Evolutionary conservation across 64 coral and sea anemone species (phyloP).

Genomic region (Anthopleura sola): DNA sequence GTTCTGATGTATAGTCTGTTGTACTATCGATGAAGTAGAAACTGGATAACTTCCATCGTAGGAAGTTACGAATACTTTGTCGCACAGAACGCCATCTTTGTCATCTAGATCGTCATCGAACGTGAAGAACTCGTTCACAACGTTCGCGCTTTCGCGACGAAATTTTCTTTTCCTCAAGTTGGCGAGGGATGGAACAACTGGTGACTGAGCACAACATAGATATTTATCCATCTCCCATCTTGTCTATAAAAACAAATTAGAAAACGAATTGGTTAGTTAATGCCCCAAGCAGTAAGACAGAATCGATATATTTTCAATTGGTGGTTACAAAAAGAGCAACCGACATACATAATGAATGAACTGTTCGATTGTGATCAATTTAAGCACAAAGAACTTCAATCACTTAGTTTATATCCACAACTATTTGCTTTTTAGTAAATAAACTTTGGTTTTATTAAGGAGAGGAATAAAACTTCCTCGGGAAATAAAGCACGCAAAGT

Average conservation of each 20-base stretch:
- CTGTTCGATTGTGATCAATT: not conserved
- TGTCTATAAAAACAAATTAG: constrained; percentile 33
- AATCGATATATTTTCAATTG: not conserved
- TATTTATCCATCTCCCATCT: constrained; percentile 96
- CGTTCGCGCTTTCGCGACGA: constrained; percentile 95
- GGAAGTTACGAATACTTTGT: constrained; percentile 19
- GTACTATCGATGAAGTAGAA: not conserved
- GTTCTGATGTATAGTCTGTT: constrained; percentile 12
- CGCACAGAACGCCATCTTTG: constrained; percentile 34
- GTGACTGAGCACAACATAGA: constrained; percentile 66
- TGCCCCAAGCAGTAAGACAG: not conserved
- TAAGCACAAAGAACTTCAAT: not conserved
- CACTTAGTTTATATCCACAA: not conserved
- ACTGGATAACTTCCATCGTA: not conserved
- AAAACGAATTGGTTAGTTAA: not conserved
- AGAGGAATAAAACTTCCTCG: not conserved
- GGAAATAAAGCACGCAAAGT: not conserved
- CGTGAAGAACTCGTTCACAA: constrained; percentile 94
- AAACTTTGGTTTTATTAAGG: not conserved
- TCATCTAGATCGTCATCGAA: constrained; percentile 76
- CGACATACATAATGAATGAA: not conserved
- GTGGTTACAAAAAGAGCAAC: not conserved
- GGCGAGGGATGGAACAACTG: constrained; percentile 56
- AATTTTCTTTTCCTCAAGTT: constrained; percentile 91
- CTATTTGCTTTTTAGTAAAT: not conserved